phyloP scores from a whole-genome alignment of 30 jellyfish, hydroid and myxozoan species.

The Hydractinia symbiolongicarpus region DNA sequence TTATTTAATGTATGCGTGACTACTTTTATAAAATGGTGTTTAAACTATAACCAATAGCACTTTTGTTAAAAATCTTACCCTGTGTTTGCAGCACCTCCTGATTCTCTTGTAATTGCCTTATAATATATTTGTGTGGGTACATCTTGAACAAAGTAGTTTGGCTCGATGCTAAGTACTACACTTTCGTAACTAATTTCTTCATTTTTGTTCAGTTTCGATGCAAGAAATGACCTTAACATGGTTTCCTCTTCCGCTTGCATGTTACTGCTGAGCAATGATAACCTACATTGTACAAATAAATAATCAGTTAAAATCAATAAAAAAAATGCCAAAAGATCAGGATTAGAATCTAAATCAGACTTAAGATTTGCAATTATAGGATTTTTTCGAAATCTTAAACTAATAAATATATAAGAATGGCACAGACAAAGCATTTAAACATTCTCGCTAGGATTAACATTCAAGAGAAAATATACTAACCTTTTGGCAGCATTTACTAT shows the following conservation, averaged over 20 bases:
- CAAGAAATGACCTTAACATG: constrained; percentile 57
- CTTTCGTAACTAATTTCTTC: constrained; percentile 8
- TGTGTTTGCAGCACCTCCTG: not conserved
- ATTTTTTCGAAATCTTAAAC: no score
- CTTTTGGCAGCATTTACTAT: no score
- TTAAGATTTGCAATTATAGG: no score
- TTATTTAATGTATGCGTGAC: no score
- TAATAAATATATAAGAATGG: no score
- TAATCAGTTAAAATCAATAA: not conserved
- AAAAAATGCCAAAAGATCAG: not conserved
- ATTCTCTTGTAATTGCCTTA: not conserved
- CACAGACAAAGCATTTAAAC: no score
- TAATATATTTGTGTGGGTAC: constrained; percentile 23
- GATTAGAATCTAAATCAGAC: not conserved
- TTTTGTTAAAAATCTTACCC: no score
- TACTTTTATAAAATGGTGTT: no score
- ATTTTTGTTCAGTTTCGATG: constrained; percentile 19
- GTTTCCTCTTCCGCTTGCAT: constrained; percentile 85
- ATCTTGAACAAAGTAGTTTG: constrained; percentile 11
- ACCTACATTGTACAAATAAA: constrained; percentile 33
- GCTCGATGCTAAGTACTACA: constrained; percentile 20
- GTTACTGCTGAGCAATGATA: constrained; percentile 80
- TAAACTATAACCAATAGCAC: no score
- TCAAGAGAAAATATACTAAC: no score
- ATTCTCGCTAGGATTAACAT: no score